Conservation (phyloP, 2,113 vertebrate genomes). For the Festucalex cinctus region DNA sequence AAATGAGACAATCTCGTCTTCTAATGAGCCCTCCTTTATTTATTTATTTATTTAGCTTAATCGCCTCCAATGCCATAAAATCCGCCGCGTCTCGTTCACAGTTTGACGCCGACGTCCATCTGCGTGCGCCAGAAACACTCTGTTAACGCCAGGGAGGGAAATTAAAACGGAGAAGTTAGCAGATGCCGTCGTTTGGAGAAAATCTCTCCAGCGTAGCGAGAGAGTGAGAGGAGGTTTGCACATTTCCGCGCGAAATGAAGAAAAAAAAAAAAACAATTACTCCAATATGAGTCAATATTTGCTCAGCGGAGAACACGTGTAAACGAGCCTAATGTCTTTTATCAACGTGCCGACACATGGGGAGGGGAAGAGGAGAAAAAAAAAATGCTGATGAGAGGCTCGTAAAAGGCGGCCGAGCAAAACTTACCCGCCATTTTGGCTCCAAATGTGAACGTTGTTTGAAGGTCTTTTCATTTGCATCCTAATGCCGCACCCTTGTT, state of each 20-base stretch:
- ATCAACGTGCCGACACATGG: conserved; percentile 65
- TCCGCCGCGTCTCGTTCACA: conserved; percentile 16
- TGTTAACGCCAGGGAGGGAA: conserved; percentile 26
- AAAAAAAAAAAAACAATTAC: conserved; percentile 44
- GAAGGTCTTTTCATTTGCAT: conserved; percentile 73
- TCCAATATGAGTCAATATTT: conserved; percentile 62
- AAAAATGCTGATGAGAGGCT: conserved; percentile 40
- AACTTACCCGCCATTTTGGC: conserved; percentile 60
- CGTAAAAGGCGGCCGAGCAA: conserved; percentile 68
- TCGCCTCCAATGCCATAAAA: conserved; percentile 3
- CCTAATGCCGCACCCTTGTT: conserved; percentile 66
- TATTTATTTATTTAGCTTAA: not conserved
- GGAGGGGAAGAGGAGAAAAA: not conserved
- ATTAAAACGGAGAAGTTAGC: conserved; percentile 29
- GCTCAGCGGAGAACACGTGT: conserved; percentile 49
- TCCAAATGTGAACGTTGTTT: conserved; percentile 56
- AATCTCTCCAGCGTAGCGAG: conserved; percentile 8
- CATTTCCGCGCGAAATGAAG: conserved; percentile 24
- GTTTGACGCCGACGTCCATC: conserved; percentile 33
- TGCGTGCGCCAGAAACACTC: conserved; percentile 13
- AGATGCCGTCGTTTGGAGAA: conserved; percentile 30
- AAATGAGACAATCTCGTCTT: not conserved
- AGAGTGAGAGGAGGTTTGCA: conserved; percentile 30
- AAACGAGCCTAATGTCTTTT: conserved; percentile 60
- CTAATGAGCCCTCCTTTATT: not conserved